Conservation (phyloP, 2,797 vertebrate genomes). For the Bradypodion pumilum region DNA sequence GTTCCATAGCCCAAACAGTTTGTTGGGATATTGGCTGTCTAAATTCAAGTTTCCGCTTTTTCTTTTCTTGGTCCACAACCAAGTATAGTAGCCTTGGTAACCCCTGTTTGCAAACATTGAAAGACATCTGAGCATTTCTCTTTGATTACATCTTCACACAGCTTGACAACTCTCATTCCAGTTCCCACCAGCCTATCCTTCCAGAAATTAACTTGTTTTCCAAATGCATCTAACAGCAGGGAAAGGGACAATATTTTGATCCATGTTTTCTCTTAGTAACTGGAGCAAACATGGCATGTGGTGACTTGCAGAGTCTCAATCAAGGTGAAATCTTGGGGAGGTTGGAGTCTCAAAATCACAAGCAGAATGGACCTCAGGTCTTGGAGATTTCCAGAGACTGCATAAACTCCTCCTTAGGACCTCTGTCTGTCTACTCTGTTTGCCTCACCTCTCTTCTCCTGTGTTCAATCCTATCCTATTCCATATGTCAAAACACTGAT, state of each 20-base stretch:
- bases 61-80: neutral
- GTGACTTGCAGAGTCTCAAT: no score
- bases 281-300: neutral
- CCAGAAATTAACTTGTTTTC: conserved; percentile 12
- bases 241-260: neutral
- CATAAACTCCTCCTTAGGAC: no score
- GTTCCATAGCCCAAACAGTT: neutral
- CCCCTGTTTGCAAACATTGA: neutral
- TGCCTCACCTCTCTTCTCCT: no score
- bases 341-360: no score
- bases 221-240: neutral
- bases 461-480: no score
- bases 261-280: no score
- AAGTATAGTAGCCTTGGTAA: fast-evolving
- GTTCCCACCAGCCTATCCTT: neutral
- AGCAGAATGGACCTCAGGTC: no score
- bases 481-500: no score
- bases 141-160: neutral
- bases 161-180: neutral
- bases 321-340: no score
- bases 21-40: conserved; percentile 9
- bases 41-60: neutral
- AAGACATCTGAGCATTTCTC: neutral
- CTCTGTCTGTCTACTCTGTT: no score
- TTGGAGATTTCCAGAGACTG: no score